Evolutionary conservation across 1,140 invertebrate species (phyloP).

Genomic region (Drosophila baimaii): DNA sequence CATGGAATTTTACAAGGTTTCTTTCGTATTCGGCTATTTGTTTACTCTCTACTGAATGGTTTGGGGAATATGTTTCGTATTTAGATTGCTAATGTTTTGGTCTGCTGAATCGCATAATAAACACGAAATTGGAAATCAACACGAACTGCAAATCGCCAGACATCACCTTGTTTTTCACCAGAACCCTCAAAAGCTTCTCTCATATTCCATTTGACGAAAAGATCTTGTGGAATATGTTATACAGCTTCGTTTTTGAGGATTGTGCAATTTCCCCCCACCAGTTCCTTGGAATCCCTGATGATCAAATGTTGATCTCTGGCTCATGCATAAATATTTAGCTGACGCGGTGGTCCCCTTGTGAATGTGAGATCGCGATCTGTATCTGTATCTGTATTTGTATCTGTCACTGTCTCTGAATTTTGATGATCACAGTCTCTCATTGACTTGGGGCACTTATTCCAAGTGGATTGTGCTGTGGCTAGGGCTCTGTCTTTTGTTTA

Average conservation of each 20-base stretch:
- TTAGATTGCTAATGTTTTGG: constrained; percentile 62
- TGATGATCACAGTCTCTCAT: constrained; percentile 9
- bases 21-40: constrained; percentile 9
- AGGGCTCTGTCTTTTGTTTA: not conserved
- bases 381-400: too few relatives aligned
- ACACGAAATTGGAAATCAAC: constrained; percentile 11
- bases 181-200: constrained; percentile 7
- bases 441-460: not conserved
- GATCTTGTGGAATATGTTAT: constrained; percentile 16
- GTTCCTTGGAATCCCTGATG: constrained; percentile 37
- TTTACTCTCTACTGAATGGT: constrained; percentile 1
- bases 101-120: constrained; percentile 65
- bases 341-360: not conserved
- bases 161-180: constrained; percentile 17
- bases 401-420: not conserved
- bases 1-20: constrained; percentile 21
- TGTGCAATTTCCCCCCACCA: constrained; percentile 41
- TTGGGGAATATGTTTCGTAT: constrained; percentile 11
- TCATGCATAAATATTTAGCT: constrained; percentile 75
- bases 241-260: constrained; percentile 17
- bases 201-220: constrained; percentile 16
- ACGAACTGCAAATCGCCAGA: constrained; percentile 13
- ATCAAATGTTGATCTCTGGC: constrained; percentile 58
- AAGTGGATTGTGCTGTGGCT: not conserved
- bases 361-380: not conserved